Evolutionary conservation across 2,113 vertebrate species (phyloP), one percentile per base, ranked within the genome.

Genomic region (Gobiocypris rarus): DNA sequence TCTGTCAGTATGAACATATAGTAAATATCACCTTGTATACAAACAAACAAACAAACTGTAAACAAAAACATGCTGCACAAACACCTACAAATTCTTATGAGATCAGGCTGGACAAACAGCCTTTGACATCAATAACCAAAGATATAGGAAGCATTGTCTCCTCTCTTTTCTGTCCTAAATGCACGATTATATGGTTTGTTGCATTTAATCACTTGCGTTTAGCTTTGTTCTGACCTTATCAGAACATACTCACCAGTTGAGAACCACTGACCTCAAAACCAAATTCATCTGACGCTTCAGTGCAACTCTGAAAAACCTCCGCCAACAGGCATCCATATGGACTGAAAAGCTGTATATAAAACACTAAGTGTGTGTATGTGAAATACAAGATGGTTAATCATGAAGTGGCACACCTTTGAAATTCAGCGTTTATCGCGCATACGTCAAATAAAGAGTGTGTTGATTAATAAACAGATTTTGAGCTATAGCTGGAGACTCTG

Each of bases 141-240:
- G 2, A 48, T 3, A 52, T 0, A 26, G 14, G 26, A 52, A 10
- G 45, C 1, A 5, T 28, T 9, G 28, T 28, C 48, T 26, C n/a
- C 43, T 19, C 43, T 31, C 45, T 50, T 73, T 24, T 3, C 70
- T 73, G 5, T 26, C 5, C 70, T 75, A 75, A 52, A 75, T 31
- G 48, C 48, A 52, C 8, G 2, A 75, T 75, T 75, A 75, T 22
- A 75, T 52, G 73, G 73, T 75, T 75, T 75, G 48, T 48, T 75
- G 48, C 45, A 28, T 52, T 52, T 28, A 75, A 75, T 52, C 26
- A 26, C 73, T 75, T 22, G 28, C 3, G 26, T 75, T 75, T 75
- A 75, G 45, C 45, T 75, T 75, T 75, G 48, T 75, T 75, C 31
- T 75, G 73, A 75, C 73, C 73, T 52, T 52, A 50, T 75, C 48